A percentile compares a stretch with the other conserved stretches of the same genome.
Conservation (phyloP, 2,888 invertebrate species). For the Pegoplata infirma region DNA sequence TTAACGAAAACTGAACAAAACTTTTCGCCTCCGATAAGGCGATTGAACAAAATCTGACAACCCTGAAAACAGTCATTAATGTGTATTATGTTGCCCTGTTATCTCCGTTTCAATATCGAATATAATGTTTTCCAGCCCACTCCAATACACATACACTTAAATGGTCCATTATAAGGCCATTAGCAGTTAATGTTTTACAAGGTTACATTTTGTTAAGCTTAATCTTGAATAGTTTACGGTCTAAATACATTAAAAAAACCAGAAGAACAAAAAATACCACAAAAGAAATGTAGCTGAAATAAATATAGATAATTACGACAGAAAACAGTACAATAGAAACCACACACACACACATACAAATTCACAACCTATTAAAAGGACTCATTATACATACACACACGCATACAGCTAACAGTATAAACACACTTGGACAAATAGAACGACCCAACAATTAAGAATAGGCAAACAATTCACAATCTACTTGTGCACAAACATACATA, state of each 20-base stretch:
- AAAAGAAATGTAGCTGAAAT: conserved; percentile 11
- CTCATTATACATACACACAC: neutral
- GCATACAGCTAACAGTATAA: too few species aligned
- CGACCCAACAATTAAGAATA: neutral
- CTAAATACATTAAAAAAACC: conserved; percentile 12
- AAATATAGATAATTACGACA: conserved; percentile 19
- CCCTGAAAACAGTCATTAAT: too few species aligned
- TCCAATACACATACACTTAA: neutral
- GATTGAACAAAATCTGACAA: too few species aligned
- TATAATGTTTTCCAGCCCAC: too few species aligned
- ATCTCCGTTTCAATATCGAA: too few species aligned
- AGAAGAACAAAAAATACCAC: too few species aligned
- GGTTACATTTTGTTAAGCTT: conserved; percentile 12
- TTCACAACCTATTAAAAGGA: neutral
- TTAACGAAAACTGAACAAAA: too few species aligned
- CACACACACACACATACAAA: neutral
- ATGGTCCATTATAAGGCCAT: conserved; percentile 1
- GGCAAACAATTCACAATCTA: neutral
- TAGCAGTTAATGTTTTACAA: conserved; percentile 17
- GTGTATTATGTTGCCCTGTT: too few species aligned
- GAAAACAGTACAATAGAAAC: neutral
- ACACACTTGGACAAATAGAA: too few species aligned
- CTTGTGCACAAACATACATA: too few species aligned
- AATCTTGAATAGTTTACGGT: conserved; percentile 24
- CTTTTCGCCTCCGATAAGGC: too few species aligned